A percentile compares a stretch with the other conserved stretches of the same genome.
Conservation (phyloP, 23 tunicate species). For the Styela plicata region DNA sequence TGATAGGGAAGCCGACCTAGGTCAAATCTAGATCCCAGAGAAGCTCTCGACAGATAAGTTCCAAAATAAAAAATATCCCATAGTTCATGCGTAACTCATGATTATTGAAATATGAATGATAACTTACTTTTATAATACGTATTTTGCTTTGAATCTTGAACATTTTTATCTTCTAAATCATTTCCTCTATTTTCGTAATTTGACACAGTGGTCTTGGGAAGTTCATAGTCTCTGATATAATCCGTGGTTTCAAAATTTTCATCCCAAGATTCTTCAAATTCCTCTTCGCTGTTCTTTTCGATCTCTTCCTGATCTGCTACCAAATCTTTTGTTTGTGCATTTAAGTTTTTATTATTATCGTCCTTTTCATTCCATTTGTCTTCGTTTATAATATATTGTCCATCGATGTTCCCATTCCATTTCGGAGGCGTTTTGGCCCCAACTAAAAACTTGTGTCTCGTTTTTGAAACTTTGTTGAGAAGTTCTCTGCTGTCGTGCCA, state of each 20-base stretch:
- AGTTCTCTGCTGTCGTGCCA: slow-evolving; percentile 33
- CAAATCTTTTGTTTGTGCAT: background rate
- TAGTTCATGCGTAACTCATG: too few species aligned
- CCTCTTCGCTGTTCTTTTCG: background rate
- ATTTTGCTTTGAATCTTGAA: background rate
- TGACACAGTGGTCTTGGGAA: background rate
- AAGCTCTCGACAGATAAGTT: too few species aligned
- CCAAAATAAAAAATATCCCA: too few species aligned
- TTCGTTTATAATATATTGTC: background rate
- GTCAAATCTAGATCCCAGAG: too few species aligned
- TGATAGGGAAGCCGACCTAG: too few species aligned
- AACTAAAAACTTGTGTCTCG: background rate
- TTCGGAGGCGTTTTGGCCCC: background rate
- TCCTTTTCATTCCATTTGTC: background rate
- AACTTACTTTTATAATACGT: background rate
- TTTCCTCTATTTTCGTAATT: background rate
- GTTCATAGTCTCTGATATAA: background rate
- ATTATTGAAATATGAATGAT: too few species aligned
- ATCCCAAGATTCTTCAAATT: background rate
- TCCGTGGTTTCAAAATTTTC: background rate
- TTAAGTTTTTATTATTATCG: too few species aligned
- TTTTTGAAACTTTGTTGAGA: slow-evolving; percentile 13
- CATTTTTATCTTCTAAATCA: background rate
- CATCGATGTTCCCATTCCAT: background rate
- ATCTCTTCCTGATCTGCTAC: background rate